These are phyloP conservation scores for Choristoneura fumiferana DNA, from an alignment of 1,140 invertebrate species.

Conservation along the genomic window DNA sequence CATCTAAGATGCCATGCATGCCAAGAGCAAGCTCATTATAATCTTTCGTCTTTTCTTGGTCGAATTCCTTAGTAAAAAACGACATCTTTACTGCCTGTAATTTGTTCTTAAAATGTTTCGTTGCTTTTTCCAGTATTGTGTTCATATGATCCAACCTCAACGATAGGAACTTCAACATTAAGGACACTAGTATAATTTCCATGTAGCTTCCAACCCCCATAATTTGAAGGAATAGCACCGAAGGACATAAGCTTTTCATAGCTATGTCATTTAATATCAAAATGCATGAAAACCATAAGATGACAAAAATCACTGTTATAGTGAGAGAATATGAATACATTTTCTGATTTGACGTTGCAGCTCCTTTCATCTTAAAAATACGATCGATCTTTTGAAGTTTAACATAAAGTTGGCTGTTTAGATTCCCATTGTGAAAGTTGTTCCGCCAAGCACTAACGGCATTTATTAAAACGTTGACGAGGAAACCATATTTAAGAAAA, in stretches of 20 bases:
- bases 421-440: conserved; percentile 24
- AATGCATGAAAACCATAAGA: background rate
- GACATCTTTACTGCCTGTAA: background rate
- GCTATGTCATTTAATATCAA: background rate
- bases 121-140: background rate
- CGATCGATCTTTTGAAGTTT: conserved; percentile 51
- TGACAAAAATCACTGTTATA: conserved; percentile 1
- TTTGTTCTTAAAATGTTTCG: too few relatives aligned
- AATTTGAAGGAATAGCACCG: background rate
- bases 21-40: conserved; percentile 21
- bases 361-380: conserved; percentile 30
- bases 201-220: background rate
- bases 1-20: conserved; percentile 29
- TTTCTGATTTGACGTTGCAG: conserved; percentile 21
- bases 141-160: background rate
- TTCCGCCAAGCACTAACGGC: conserved; percentile 25
- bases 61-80: background rate
- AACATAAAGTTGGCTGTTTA: conserved; percentile 39
- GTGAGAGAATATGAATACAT: background rate
- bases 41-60: background rate
- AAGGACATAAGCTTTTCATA: background rate
- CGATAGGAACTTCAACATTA: background rate
- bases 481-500: conserved; percentile 19
- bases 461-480: conserved; percentile 21
- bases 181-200: background rate